Evolutionary conservation across 2,113 vertebrate genomes (phyloP), one percentile per base, ranked within the genome.

Genomic region (Elephas maximus): DNA sequence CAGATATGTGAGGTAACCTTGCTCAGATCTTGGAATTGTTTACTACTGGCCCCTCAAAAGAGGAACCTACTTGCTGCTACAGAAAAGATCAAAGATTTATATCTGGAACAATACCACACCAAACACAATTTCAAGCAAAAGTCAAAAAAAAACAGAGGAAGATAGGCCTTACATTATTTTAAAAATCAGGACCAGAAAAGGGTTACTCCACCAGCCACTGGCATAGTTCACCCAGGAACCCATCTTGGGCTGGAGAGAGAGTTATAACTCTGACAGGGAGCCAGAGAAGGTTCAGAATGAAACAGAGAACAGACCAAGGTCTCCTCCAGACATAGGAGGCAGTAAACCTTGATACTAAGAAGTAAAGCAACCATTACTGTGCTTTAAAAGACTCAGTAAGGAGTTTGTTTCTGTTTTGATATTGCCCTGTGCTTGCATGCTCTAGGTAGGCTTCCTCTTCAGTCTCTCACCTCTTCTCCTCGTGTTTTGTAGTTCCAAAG

Each of bases 121-220:
- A 57, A 92, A 63, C 26, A 1, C 21, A 88, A n/a, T 85, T 94
- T 86, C 57, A 94, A 77, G 18, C 63, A 76, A 37, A 91, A 94
- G 78, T 91, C 44, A 87, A 14, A 81, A 37, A 37, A 37, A 62
- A 94, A 62, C 6, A 88, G 60, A 53, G 24, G 2, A 83, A 93
- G 24, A 69, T 65, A 63, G 30, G 8, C 21, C 48, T 88, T 73
- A 79, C 15, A 83, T 82, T 83, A 73, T 84, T 65, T 57, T 53
- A 92, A 90, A 85, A 95, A 89, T 91, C 82, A 74, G 53, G 44
- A 82, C 28, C 45, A 92, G 60, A 81, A 60, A 81, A 57, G 14
- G 67, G 26, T 30, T n/a, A 17, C 45, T 48, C 96, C 57, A 53
- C 8, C 83, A 45, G 18, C 65, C 30, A 26, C 26, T 88, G 67